Conservation (phyloP, 2,888 invertebrate genomes). For the Drosophila affinis region DNA sequence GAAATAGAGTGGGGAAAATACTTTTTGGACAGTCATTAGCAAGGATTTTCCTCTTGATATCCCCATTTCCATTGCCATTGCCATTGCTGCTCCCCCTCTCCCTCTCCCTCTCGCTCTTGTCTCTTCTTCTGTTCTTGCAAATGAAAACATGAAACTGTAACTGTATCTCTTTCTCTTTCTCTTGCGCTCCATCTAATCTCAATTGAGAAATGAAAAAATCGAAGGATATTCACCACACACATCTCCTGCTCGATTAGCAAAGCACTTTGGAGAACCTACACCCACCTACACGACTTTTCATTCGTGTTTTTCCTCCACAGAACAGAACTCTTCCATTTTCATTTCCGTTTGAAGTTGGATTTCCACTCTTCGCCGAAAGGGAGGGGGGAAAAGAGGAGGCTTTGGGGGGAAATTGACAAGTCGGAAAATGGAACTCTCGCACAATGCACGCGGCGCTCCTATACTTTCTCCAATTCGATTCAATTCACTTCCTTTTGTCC, state of each 20-base stretch:
- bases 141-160: conserved; percentile 10
- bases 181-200: conserved; percentile 10
- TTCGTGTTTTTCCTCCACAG: background rate
- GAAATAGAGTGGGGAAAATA: conserved; percentile 43
- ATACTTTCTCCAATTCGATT: conserved; percentile 30
- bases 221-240: background rate
- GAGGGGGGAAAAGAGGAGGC: background rate
- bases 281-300: conserved; percentile 27
- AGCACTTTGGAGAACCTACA: conserved; percentile 4
- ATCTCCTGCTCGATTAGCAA: conserved; percentile 27
- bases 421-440: conserved; percentile 26
- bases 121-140: too few relatives aligned
- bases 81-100: background rate
- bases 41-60: conserved; percentile 18
- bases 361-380: too few relatives aligned
- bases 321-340: conserved; percentile 58
- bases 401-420: conserved; percentile 10
- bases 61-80: too few relatives aligned
- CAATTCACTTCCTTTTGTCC: conserved; percentile 37
- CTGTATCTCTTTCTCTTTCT: conserved; percentile 7
- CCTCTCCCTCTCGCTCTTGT: background rate
- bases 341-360: conserved; percentile 67
- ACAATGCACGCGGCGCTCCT: conserved; percentile 15
- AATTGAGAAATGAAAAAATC: conserved; percentile 3
- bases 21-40: conserved; percentile 48